Percentiles rank a stretch among this genome's conserved stretches.
phyloP scores from a whole-genome alignment of 2,113 vertebrate genomes.

The Burhinus oedicnemus region DNA sequence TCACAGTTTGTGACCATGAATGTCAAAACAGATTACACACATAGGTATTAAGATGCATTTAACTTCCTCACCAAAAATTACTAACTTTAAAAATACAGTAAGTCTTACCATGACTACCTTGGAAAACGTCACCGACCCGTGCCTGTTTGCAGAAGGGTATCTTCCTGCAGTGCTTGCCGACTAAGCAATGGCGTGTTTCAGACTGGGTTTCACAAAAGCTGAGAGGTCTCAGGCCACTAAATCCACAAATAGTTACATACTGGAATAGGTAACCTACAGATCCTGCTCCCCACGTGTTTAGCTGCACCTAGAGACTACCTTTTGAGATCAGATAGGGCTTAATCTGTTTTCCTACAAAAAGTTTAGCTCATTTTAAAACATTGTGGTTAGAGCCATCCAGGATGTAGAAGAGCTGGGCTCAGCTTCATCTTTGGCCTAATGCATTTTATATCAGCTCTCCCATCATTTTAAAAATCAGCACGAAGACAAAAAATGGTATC shows the following conservation, averaged over 20 bases:
- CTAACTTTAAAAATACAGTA: neutral
- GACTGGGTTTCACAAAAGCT: neutral
- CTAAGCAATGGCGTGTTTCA: neutral
- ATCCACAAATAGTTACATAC: neutral
- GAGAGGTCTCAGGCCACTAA: neutral
- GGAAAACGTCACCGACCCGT: neutral
- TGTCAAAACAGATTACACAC: neutral
- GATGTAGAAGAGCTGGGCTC: neutral
- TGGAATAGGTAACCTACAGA: neutral
- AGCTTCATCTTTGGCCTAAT: neutral
- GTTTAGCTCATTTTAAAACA: neutral
- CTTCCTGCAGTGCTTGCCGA: neutral
- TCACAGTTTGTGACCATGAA: neutral
- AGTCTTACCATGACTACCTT: neutral
- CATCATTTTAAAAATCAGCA: neutral
- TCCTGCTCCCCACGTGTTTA: neutral
- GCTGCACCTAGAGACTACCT: neutral
- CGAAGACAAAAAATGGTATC: neutral
- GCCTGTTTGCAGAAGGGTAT: neutral
- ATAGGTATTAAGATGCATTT: neutral
- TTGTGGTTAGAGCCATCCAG: neutral
- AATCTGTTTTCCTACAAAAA: neutral
- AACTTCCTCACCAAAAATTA: neutral
- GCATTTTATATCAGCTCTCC: neutral
- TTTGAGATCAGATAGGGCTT: neutral